Evolutionary conservation across 1,140 invertebrate genomes (phyloP).

Genomic region (Hycleus phaleratus): DNA sequence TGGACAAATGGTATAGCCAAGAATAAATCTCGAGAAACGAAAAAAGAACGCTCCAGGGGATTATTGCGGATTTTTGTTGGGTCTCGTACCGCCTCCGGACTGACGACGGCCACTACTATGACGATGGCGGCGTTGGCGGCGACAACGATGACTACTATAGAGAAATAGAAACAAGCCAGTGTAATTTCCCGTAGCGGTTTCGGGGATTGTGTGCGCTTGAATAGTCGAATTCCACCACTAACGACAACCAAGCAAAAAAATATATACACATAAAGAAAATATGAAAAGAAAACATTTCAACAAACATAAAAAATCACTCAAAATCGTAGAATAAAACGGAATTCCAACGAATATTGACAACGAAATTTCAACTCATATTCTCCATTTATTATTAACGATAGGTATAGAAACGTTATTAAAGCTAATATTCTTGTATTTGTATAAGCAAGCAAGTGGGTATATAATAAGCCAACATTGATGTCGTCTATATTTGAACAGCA

Average conservation of each 20-base stretch:
- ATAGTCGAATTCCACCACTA: too few species aligned
- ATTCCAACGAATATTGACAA: too few species aligned
- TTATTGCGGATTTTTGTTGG: conserved; percentile 4
- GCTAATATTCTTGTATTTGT: too few species aligned
- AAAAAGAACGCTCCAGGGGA: background rate
- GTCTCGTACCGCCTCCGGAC: background rate
- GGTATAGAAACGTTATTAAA: too few species aligned
- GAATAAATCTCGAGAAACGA: background rate
- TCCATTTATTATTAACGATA: too few species aligned
- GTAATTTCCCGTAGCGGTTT: conserved; percentile 1
- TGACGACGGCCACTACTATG: too few species aligned
- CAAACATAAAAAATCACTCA: background rate
- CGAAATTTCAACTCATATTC: background rate
- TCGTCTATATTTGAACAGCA: too few species aligned
- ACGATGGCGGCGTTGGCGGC: too few species aligned
- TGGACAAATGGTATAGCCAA: background rate
- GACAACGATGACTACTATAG: too few species aligned
- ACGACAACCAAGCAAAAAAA: background rate
- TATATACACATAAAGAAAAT: background rate
- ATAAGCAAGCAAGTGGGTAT: too few species aligned
- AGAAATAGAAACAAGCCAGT: background rate
- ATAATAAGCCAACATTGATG: too few species aligned
- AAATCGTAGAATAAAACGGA: too few species aligned
- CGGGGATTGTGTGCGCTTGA: background rate
- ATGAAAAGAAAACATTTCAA: background rate